Evolutionary conservation across 2,797 vertebrate genomes (phyloP).

Genomic region (Darevskia nairensis): DNA sequence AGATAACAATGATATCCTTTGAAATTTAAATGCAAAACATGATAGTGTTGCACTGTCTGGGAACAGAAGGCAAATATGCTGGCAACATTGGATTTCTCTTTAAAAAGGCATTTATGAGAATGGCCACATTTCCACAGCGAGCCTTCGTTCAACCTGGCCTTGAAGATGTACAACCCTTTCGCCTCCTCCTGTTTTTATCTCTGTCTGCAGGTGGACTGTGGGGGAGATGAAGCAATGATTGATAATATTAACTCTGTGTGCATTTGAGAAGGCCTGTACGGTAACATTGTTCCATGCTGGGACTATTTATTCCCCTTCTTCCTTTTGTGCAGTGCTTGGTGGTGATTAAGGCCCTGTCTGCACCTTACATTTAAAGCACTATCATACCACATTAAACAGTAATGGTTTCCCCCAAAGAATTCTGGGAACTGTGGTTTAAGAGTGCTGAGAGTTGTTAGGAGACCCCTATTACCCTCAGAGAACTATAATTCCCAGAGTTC

Average conservation of each 20-base stretch:
- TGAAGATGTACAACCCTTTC: slow-evolving; percentile 53
- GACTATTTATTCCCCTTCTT: not conserved
- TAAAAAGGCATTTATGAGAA: slow-evolving; percentile 59
- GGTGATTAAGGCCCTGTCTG: too few species aligned
- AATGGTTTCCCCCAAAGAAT: too few species aligned
- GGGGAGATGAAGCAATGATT: slow-evolving; percentile 38
- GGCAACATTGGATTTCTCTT: slow-evolving; percentile 56
- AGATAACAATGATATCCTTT: slow-evolving; percentile 32
- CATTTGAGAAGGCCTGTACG: slow-evolving; percentile 34
- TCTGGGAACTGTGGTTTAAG: too few species aligned
- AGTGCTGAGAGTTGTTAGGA: too few species aligned
- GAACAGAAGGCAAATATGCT: slow-evolving; percentile 62
- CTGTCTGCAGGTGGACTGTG: slow-evolving; percentile 44
- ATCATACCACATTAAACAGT: too few species aligned
- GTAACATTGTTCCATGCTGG: slow-evolving; percentile 26
- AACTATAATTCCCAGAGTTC: too few species aligned
- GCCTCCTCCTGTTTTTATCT: slow-evolving; percentile 60
- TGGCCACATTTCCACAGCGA: not conserved
- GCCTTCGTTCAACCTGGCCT: slow-evolving; percentile 59
- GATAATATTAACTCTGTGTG: slow-evolving; percentile 41
- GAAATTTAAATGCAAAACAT: slow-evolving; percentile 53
- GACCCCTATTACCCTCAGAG: too few species aligned
- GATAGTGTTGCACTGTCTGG: slow-evolving; percentile 59
- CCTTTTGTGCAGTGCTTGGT: not conserved
- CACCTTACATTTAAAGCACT: too few species aligned